phyloP scores from a whole-genome alignment of 2,797 vertebrate species.

The Myotis pilosus region DNA sequence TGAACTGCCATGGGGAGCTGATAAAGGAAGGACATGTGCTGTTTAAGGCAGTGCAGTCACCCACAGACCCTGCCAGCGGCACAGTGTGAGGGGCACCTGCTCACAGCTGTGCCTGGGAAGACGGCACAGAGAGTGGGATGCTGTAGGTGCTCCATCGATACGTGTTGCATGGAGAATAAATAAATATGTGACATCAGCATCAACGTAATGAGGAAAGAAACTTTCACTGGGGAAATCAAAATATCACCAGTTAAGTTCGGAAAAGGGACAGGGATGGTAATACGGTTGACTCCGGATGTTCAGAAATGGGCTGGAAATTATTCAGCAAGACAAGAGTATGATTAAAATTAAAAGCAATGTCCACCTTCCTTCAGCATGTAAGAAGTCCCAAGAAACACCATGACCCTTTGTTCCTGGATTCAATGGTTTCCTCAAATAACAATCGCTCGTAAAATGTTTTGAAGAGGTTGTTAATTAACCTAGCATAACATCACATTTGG shows the following conservation, averaged over 20 bases:
- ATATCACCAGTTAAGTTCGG: neutral
- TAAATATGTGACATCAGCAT: neutral
- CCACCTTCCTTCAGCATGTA: neutral
- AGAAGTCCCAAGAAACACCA: neutral
- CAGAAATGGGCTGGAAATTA: neutral
- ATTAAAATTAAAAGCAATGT: neutral
- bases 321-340: neutral
- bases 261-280: neutral
- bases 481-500: neutral
- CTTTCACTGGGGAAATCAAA: neutral
- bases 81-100: accelerated
- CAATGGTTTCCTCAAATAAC: neutral
- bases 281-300: neutral
- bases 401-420: neutral
- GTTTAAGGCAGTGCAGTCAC: neutral
- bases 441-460: neutral
- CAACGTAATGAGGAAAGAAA: neutral
- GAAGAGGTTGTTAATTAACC: neutral
- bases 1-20: too few relatives aligned
- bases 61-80: accelerated
- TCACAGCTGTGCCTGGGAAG: neutral
- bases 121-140: too few relatives aligned
- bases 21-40: accelerated
- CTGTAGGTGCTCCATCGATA: neutral
- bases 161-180: too few relatives aligned